Percentiles rank a stretch among this genome's conserved stretches.
Evolutionary conservation across 2,888 invertebrate species (phyloP).

Genomic region (Andricus quercusramuli): DNA sequence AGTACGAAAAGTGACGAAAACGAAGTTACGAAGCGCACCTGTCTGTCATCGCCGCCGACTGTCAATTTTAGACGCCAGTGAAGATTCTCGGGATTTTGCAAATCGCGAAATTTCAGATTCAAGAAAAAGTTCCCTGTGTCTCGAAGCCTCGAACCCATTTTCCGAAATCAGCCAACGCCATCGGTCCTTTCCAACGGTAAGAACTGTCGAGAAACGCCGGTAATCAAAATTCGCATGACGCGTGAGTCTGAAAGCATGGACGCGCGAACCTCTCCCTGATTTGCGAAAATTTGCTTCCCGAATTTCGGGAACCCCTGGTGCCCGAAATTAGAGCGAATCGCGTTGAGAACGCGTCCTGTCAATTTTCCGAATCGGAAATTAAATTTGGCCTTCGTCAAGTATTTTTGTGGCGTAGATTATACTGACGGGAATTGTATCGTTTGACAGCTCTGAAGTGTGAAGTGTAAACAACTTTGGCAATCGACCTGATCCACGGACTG

Average conservation of each 20-base stretch:
- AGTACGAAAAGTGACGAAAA: neutral
- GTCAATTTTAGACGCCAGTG: slow-evolving; percentile 30
- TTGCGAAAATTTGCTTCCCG: neutral
- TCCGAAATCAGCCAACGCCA: neutral
- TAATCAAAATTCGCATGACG: slow-evolving; percentile 11
- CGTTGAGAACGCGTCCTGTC: neutral
- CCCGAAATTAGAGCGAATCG: neutral
- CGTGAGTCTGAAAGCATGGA: slow-evolving; percentile 35
- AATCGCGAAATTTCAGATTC: neutral
- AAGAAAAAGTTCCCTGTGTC: neutral
- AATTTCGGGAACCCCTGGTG: neutral
- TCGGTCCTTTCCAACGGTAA: slow-evolving; percentile 24
- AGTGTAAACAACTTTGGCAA: slow-evolving; percentile 57
- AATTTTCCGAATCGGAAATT: neutral
- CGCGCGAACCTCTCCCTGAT: slow-evolving; percentile 22
- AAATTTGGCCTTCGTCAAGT: neutral
- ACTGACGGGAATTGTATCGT: neutral
- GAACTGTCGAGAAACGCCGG: slow-evolving; percentile 22
- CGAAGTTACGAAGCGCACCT: slow-evolving; percentile 32
- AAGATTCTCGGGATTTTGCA: slow-evolving; percentile 5
- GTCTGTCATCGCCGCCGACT: slow-evolving; percentile 43
- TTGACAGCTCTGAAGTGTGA: slow-evolving; percentile 60
- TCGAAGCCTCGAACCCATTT: neutral
- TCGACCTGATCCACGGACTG: slow-evolving; percentile 52
- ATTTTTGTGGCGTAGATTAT: neutral